These are phyloP conservation scores for Gisinianus flammeolus DNA, from an alignment of 2,888 invertebrate genomes.

Conservation along the genomic window DNA sequence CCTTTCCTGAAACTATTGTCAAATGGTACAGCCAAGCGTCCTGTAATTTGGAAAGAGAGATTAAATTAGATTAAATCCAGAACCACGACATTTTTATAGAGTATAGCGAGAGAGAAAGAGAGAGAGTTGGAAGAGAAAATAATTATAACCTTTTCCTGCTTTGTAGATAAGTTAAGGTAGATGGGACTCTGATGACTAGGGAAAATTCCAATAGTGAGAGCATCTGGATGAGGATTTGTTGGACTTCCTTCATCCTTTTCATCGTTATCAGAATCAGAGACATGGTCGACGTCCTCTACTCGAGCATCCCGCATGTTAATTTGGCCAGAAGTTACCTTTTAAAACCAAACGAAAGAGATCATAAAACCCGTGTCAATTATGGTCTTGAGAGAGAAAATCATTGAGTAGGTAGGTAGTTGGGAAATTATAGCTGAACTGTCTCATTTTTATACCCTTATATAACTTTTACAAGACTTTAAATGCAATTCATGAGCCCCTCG, in stretches of 20 bases:
- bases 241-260: slow-evolving; percentile 77
- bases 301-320: slow-evolving; percentile 94
- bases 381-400: background rate
- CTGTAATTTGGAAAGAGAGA: slow-evolving; percentile 59
- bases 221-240: slow-evolving; percentile 63
- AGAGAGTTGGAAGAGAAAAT: background rate
- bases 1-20: slow-evolving; percentile 87
- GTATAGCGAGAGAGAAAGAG: background rate
- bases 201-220: slow-evolving; percentile 90
- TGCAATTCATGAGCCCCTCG: background rate
- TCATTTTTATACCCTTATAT: background rate
- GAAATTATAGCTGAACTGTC: background rate
- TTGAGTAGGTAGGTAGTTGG: background rate
- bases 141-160: slow-evolving; percentile 84
- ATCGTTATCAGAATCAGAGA: slow-evolving; percentile 89
- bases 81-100: background rate
- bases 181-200: slow-evolving; percentile 92
- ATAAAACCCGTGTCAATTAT: slow-evolving; percentile 1
- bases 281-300: slow-evolving; percentile 92
- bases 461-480: slow-evolving; percentile 3
- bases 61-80: background rate
- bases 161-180: slow-evolving; percentile 87
- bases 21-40: slow-evolving; percentile 70
- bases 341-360: slow-evolving; percentile 34
- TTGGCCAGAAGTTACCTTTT: slow-evolving; percentile 89